Evolutionary conservation across 92 coral and sea anemone genomes (phyloP), one percentile per base, ranked within the genome.

Genomic region (Zoanthus gigantus): DNA sequence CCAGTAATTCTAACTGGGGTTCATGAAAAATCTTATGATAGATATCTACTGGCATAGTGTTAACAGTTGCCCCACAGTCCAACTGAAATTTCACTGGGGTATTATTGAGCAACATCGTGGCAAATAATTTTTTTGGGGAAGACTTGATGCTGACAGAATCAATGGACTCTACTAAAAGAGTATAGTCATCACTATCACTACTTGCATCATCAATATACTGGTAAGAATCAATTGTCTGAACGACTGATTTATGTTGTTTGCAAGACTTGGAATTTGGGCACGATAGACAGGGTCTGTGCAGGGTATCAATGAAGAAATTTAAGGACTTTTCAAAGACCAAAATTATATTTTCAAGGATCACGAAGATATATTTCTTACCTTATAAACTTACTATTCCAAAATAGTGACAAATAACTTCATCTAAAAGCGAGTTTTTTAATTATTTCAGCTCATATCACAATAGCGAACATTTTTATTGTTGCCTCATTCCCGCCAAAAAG

Each of bases 61-160:
- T 86, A 14, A 76, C 83, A 34, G 89, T 75, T 16, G 81, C 87
- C 71, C 90, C 90, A 76, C 65, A 76, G 16, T 72, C 88, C 30
- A 84, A 46, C 78, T 84, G 88, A 54, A 78, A 79, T 42, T 45
- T 78, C 79, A 90, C 92, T 71, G 46, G 86, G 32, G 81, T 71
- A 29, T 72, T 30, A 69, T 72, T 17, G 37, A 78, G 56, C 52
- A 75, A 54, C 84, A 91, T 74, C 17, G 81, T 77, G 42, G 91
- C 46, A 58, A 84, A 91, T 82, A 88, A 14, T 72, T 77, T 88
- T 47, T 58, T 88, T 57, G 89, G 84, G 44, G 71, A 79, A 18
- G 75, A 45, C 57, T 69, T 44, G 13, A 71, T 45, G 15, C 68
- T 69, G 78, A 87, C 86, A 71, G 90, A 77, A 50, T 87, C 68